A percentile compares a stretch with the other conserved stretches of the same genome.
Conservation (phyloP, 2,797 vertebrate species). For the Dicrostonyx torquatus region DNA sequence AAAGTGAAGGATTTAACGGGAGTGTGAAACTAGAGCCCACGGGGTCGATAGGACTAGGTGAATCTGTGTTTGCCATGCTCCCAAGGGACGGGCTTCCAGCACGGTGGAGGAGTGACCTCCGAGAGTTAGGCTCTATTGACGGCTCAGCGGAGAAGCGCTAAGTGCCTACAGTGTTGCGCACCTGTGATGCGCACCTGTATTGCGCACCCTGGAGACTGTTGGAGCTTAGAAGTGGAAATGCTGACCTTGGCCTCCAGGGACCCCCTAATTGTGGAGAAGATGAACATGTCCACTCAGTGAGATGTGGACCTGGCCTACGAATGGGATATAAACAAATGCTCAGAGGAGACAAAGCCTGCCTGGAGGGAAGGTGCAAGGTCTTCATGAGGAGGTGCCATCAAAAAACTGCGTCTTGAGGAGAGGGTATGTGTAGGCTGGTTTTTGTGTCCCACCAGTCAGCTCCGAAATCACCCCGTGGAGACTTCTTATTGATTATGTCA, state of each 20-base stretch:
- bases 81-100: neutral
- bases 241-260: neutral
- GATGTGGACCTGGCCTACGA: neutral
- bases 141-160: neutral
- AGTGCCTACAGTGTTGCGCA: neutral
- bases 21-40: neutral
- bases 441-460: neutral
- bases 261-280: neutral
- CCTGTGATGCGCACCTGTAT: too few species aligned
- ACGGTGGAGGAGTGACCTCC: fast-evolving
- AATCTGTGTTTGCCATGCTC: neutral
- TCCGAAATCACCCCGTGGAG: neutral
- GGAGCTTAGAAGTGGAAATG: neutral
- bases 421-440: neutral
- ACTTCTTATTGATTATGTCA: neutral
- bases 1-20: neutral
- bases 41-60: neutral
- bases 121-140: neutral
- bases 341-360: neutral
- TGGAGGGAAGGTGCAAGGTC: neutral
- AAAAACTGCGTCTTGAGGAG: neutral
- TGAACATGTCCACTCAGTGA: neutral
- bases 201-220: neutral
- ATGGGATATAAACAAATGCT: neutral
- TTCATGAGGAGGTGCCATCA: neutral